These are phyloP conservation scores for Drosophila borealis DNA, from an alignment of 2,888 invertebrate species.

Conservation along the genomic window DNA sequence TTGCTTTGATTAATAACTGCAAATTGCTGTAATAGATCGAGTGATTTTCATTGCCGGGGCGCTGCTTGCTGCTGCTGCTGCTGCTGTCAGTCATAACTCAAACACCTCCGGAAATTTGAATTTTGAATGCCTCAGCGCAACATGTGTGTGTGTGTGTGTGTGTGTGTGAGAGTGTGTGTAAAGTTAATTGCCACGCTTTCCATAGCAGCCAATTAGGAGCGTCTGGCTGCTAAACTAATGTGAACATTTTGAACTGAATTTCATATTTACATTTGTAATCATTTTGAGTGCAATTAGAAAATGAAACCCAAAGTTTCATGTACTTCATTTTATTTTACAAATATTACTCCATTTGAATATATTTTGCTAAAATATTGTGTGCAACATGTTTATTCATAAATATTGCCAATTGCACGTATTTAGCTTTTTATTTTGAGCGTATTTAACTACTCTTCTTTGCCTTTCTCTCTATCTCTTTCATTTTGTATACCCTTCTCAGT, in stretches of 20 bases:
- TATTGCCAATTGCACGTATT: not conserved
- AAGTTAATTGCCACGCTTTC: conserved; percentile 5
- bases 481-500: not conserved
- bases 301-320: conserved; percentile 1
- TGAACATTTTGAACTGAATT: conserved; percentile 7
- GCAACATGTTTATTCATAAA: not conserved
- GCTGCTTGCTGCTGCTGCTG: not conserved
- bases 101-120: conserved; percentile 55
- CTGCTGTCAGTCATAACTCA: conserved; percentile 42
- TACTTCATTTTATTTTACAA: not conserved
- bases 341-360: not conserved
- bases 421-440: not conserved
- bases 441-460: not conserved
- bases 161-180: not conserved
- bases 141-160: too few relatives aligned
- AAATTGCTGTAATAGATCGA: conserved; percentile 76
- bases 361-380: not conserved
- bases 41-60: conserved; percentile 56
- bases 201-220: conserved; percentile 14
- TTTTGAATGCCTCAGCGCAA: conserved; percentile 8
- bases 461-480: not conserved
- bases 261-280: conserved; percentile 11
- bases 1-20: conserved; percentile 74
- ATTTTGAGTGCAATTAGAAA: conserved; percentile 1
- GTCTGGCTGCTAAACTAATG: conserved; percentile 8